Conservation (phyloP, 2,888 invertebrate genomes). For the Pseudanteris insignis region DNA sequence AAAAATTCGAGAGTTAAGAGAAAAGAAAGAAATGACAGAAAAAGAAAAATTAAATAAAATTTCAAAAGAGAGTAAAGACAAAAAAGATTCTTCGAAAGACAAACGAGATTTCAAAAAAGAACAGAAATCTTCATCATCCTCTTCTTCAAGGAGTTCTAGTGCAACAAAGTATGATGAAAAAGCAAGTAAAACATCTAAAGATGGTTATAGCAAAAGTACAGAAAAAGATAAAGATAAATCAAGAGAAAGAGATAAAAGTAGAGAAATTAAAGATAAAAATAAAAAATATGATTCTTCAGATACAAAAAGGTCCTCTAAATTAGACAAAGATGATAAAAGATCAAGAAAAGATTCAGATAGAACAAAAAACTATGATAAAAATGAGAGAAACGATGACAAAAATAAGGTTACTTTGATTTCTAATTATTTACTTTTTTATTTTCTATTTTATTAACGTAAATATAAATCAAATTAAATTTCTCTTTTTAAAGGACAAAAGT, state of each 20-base stretch:
- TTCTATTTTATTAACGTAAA: conserved; percentile 4
- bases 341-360: conserved; percentile 28
- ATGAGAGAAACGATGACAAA: conserved; percentile 48
- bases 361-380: conserved; percentile 40
- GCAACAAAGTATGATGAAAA: conserved; percentile 56
- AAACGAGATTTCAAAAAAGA: conserved; percentile 57
- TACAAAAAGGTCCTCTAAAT: conserved; percentile 21
- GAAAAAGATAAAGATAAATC: conserved; percentile 26
- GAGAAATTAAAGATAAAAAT: conserved; percentile 46
- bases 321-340: conserved; percentile 47
- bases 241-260: conserved; percentile 32
- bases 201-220: conserved; percentile 50
- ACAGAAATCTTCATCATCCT: conserved; percentile 48
- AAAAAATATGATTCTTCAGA: conserved; percentile 30
- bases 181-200: conserved; percentile 51
- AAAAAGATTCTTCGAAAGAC: conserved; percentile 54
- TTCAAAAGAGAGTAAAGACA: conserved; percentile 57
- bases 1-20: conserved; percentile 62
- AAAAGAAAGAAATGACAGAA: conserved; percentile 64
- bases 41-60: conserved; percentile 61
- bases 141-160: conserved; percentile 52
- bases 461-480: too few relatives aligned
- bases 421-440: background rate
- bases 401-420: conserved; percentile 30
- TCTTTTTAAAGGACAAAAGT: conserved; percentile 45